Base-by-base conservation (phyloP, 1,140 invertebrate species). In the Neotoxoptera formosana region DNA sequence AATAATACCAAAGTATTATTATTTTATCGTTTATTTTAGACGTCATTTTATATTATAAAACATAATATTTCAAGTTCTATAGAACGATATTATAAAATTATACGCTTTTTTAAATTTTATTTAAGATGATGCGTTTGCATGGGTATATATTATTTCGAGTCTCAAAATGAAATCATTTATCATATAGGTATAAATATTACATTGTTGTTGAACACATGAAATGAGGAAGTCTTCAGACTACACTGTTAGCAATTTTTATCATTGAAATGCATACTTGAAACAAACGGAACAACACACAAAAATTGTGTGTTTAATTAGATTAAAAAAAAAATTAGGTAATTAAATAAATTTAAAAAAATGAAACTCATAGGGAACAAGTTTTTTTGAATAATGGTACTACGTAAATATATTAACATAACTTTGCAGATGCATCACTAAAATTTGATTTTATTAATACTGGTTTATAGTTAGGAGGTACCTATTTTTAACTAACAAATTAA, bases 181-280 rank as follows among this genome's bases (percentile, higher is more conserved):
- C n/a, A 34, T 48, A 48, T 81, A 41, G 1, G 41, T 41, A 81
- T 81, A 48, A 81, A 83, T 92, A 93, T 93, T 93, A 36, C 45
- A 34, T 91, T 81, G 90, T 91, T n/a, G 67, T 84, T 93, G 91
- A 93, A 93, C 91, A 93, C 91, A 84, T 84, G 91, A 86, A 93
- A 91, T 91, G 25, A 91, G 90, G 47, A 91, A 83, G 76, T 93
- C 91, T 51, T 91, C 67, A 91, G 45, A 91, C 90, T 93, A 84
- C 83, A 81, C n/a, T 48, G 45, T 91, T 91, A 91, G 47, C 45
- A 81, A 34, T n/a, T 76, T 34, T 91, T 91, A 45, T 81, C 60
- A 34, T 91, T 47, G 60, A 51, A 47, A 76, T 60, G 41, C 36
- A 47, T 60, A 47, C 8, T 56, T 91, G 14, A 90, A 90, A 90